Evolutionary conservation across 2,888 invertebrate species (phyloP).

Genomic region (Bursaphelenchus okinawaensis): DNA sequence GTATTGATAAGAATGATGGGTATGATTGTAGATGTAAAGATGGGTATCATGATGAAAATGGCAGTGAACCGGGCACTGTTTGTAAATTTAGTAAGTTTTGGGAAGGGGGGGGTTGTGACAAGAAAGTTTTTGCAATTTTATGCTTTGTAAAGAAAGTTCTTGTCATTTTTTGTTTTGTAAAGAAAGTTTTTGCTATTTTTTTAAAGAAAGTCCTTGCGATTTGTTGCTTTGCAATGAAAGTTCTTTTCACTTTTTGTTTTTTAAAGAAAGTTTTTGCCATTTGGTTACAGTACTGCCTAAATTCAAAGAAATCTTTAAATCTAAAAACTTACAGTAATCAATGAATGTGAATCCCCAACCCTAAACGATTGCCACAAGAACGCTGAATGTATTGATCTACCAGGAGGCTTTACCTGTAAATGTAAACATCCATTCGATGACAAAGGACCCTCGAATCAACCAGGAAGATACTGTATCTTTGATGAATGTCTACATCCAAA

Average conservation of each 20-base stretch:
- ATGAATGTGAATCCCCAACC: constrained; percentile 52
- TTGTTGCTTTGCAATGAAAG: too few species aligned
- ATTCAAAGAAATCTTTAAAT: too few species aligned
- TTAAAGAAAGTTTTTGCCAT: neutral
- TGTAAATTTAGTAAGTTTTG: constrained; percentile 43
- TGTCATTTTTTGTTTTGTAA: too few species aligned
- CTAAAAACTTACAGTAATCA: constrained; percentile 39
- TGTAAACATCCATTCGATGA: constrained; percentile 53
- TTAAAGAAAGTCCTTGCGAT: too few species aligned
- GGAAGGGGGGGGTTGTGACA: too few species aligned
- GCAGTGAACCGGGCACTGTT: constrained; percentile 46
- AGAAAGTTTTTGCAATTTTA: too few species aligned
- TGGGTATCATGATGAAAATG: constrained; percentile 47
- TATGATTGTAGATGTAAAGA: constrained; percentile 38
- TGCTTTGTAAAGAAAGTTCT: too few species aligned
- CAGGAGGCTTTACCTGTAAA: constrained; percentile 43
- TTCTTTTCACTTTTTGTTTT: too few species aligned
- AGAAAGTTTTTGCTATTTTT: too few species aligned
- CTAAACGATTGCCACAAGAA: constrained; percentile 55
- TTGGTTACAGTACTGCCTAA: too few species aligned
- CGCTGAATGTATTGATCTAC: constrained; percentile 38
- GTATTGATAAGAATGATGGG: constrained; percentile 45
- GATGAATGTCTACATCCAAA: constrained; percentile 46
- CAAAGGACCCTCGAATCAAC: constrained; percentile 37
- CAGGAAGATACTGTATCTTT: constrained; percentile 46